A percentile compares a stretch with the other conserved stretches of the same genome.
Evolutionary conservation across 2,888 invertebrate genomes (phyloP).

Genomic region (Neelides folsomi): DNA sequence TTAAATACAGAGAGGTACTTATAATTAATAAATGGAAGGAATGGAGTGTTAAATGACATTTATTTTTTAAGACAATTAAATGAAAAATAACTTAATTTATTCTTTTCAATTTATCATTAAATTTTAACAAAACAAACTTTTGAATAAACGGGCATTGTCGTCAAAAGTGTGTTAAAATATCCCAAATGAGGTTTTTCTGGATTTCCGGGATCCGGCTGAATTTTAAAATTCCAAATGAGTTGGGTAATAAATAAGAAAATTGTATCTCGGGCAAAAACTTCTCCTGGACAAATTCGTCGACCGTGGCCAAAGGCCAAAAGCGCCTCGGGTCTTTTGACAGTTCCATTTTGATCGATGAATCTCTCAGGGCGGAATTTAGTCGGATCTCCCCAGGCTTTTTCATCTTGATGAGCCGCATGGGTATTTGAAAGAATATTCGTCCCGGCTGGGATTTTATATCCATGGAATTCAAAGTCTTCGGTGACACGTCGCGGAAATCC

Average conservation of each 20-base stretch:
- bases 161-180: no score
- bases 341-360: constrained; percentile 11
- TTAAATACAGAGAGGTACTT: no score
- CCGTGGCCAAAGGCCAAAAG: constrained; percentile 14
- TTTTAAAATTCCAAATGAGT: constrained; percentile 19
- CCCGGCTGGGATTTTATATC: constrained; percentile 18
- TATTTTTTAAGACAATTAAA: no score
- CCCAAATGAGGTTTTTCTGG: no score
- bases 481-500: constrained; percentile 10
- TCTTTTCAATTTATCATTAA: no score
- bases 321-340: constrained; percentile 11
- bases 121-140: no score
- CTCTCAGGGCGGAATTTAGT: constrained; percentile 18
- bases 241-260: constrained; percentile 16
- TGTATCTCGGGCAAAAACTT: constrained; percentile 18
- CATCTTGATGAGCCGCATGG: constrained; percentile 13
- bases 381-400: constrained; percentile 19
- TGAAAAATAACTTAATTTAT: no score
- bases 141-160: no score
- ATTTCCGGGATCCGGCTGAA: not conserved
- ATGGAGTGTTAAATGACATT: no score
- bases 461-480: constrained; percentile 12
- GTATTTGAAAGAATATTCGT: constrained; percentile 17
- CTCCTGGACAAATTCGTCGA: constrained; percentile 12
- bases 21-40: no score